Evolutionary conservation across 1,140 invertebrate genomes (phyloP).

Genomic region (Centruroides sculpturatus): DNA sequence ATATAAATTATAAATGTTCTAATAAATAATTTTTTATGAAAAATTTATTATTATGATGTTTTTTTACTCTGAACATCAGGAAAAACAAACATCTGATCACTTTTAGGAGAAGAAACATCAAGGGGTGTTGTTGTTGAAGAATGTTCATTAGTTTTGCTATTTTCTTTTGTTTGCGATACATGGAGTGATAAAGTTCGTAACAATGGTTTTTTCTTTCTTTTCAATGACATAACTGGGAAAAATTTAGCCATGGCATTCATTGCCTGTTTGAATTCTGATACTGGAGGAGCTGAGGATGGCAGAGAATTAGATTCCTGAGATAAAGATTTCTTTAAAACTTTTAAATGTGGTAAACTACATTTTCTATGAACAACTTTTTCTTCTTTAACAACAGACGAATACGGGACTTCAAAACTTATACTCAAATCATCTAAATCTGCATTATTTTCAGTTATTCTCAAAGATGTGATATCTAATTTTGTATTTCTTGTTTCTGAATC

Average conservation of each 20-base stretch:
- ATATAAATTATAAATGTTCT: too few relatives aligned
- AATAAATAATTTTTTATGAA: too few relatives aligned
- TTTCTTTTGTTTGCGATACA: neutral
- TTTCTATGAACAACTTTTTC: constrained; percentile 6
- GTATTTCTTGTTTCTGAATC: neutral
- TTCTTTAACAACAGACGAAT: neutral
- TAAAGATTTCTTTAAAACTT: constrained; percentile 10
- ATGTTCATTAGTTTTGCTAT: neutral
- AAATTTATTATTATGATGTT: too few relatives aligned
- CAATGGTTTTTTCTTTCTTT: neutral
- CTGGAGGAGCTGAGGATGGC: neutral
- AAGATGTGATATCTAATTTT: neutral
- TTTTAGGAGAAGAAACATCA: neutral
- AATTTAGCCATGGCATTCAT: neutral
- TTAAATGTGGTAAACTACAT: constrained; percentile 10
- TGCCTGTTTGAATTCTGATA: neutral
- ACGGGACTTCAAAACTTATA: constrained; percentile 13
- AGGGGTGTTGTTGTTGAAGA: neutral
- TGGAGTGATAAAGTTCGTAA: neutral
- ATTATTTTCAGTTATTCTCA: neutral
- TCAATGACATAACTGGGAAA: neutral
- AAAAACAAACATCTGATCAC: neutral
- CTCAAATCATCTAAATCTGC: constrained; percentile 12
- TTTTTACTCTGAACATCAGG: neutral
- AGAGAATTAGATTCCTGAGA: constrained; percentile 11